Evolutionary conservation across 2,888 invertebrate species (phyloP).

Genomic region (Eupithecia abbreviata): DNA sequence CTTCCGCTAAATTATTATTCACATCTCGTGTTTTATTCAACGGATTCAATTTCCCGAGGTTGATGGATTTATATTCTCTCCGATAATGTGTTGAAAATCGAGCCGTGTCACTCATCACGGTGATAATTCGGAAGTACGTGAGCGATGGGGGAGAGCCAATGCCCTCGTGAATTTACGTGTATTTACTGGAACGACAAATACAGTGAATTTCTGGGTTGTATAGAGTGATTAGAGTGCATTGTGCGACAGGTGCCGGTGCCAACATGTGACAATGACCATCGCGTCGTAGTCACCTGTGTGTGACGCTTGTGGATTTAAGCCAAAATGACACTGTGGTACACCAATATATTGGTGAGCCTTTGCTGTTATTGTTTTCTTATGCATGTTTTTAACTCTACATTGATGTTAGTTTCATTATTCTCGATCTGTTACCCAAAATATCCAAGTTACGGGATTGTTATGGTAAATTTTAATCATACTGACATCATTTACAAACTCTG

Average conservation of each 20-base stretch:
- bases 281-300: constrained; percentile 67
- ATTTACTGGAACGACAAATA: constrained; percentile 49
- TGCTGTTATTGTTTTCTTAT: constrained; percentile 17
- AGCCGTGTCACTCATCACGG: constrained; percentile 52
- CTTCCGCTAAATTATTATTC: constrained; percentile 52
- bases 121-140: constrained; percentile 59
- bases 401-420: background rate
- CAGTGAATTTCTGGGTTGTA: constrained; percentile 49
- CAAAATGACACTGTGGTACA: constrained; percentile 83
- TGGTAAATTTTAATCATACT: background rate
- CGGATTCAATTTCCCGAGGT: constrained; percentile 46
- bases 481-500: background rate
- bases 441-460: background rate
- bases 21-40: constrained; percentile 49
- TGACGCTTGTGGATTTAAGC: constrained; percentile 77
- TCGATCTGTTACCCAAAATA: background rate
- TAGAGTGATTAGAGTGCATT: constrained; percentile 62
- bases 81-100: constrained; percentile 46
- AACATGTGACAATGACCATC: constrained; percentile 74
- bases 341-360: constrained; percentile 79
- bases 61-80: constrained; percentile 53
- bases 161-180: constrained; percentile 58
- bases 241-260: constrained; percentile 59
- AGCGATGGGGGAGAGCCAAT: constrained; percentile 54
- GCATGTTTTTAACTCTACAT: background rate